These are phyloP conservation scores for Synchiropus splendidus DNA, from an alignment of 2,113 vertebrate genomes.

Conservation along the genomic window DNA sequence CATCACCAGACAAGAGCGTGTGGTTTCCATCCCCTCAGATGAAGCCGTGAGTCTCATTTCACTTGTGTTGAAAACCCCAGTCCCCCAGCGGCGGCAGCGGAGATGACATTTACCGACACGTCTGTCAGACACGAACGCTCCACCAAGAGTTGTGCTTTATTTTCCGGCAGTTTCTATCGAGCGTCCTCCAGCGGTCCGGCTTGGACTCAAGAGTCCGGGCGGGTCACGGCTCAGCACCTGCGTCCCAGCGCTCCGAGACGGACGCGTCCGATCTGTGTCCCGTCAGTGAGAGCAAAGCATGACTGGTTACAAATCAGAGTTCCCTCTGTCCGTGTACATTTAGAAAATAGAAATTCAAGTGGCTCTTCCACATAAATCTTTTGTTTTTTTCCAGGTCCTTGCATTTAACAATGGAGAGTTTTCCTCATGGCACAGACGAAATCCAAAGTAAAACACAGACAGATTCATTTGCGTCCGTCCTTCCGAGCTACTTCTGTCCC, in stretches of 20 bases:
- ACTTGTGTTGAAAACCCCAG: too few relatives aligned
- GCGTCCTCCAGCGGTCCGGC: conserved; percentile 7
- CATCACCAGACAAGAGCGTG: too few relatives aligned
- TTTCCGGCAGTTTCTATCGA: conserved; percentile 1
- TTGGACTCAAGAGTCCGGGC: conserved; percentile 6
- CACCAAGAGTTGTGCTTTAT: conserved; percentile 13
- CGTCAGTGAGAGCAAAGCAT: background rate
- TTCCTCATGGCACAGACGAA: too few relatives aligned
- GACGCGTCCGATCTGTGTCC: conserved; percentile 3
- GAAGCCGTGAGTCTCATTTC: too few relatives aligned
- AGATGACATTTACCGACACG: conserved; percentile 11
- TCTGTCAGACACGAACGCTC: conserved; percentile 5
- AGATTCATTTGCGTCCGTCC: conserved; percentile 3
- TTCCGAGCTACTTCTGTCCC: too few relatives aligned
- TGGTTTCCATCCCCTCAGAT: too few relatives aligned
- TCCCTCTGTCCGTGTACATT: conserved; percentile 15
- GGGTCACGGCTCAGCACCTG: background rate
- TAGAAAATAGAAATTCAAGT: conserved; percentile 52
- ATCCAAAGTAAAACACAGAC: too few relatives aligned
- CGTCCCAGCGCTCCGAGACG: background rate
- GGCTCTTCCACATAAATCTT: conserved; percentile 14
- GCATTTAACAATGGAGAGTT: conserved; percentile 26
- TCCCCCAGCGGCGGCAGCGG: conserved; percentile 9
- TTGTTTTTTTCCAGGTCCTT: conserved; percentile 16
- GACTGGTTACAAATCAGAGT: conserved; percentile 23